Base-by-base conservation (phyloP, 2,113 vertebrate species). In the Ahaetulla prasina region DNA sequence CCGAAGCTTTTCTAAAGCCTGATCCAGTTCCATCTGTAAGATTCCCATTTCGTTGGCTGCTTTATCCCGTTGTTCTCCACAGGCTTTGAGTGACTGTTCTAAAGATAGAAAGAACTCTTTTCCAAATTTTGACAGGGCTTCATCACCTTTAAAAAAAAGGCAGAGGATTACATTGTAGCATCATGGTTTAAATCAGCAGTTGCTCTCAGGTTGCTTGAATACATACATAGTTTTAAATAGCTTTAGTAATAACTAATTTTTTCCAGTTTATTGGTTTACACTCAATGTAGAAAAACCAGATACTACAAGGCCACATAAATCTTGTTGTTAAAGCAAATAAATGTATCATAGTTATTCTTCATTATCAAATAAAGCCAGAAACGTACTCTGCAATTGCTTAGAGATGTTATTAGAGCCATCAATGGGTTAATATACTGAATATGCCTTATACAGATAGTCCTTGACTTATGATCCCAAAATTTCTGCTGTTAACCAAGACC, bases 61-160 rank as follows among this genome's bases (percentile, higher is more conserved):
- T 92, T 94, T 93, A 92, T 97, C 95, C 63, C 93, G 92, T 88
- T 96, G 94, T 84, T 96, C 93, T 25, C 91, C 94, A 92, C 95
- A 97, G 74, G 92, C 94, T 92, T 93, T 96, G 89, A 96, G 93
- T 22, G 95, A 91, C 30, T 52, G 91, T 91, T 97, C 96, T 91
- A 96, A 94, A 91, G 94, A 92, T 25, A 93, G 63, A 88, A 96
- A 97, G 89, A 97, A 97, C 63, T 96, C 95, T 52, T 89, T 95
- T 49, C 95, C 94, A 68, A 96, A 95, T 43, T 91, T 96, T 35
- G 94, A 95, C 87, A 96, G 89, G 39, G 94, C 95, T 85, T 95
- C 95, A 50, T 95, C 95, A 94, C 96, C 95, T 96, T 93, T 89
- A 49, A 92, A 92, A 92, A 92, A 85, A 74, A 94, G 90, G 91